Evolutionary conservation across 1,140 invertebrate species (phyloP).

Genomic region (Metopolophium dirhodum): DNA sequence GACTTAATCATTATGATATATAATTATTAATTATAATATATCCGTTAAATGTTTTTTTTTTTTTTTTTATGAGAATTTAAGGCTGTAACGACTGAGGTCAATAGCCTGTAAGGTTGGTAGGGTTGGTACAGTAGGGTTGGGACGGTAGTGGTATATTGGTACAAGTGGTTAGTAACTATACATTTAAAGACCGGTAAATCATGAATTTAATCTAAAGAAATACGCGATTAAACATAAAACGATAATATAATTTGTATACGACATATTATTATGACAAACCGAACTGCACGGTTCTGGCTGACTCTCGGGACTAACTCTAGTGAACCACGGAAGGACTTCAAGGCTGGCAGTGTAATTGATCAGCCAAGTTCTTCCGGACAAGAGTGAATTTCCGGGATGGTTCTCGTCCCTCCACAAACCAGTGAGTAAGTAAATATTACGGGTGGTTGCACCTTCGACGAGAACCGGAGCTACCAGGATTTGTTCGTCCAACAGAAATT

Average conservation of each 20-base stretch:
- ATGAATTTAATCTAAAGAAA: neutral
- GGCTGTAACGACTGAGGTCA: no score
- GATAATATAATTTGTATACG: neutral
- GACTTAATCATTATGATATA: no score
- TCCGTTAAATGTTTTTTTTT: no score
- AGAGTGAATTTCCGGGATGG: conserved; percentile 63
- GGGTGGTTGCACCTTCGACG: conserved; percentile 68
- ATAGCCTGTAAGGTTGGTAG: no score
- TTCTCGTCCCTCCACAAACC: conserved; percentile 73
- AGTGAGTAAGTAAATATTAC: conserved; percentile 79
- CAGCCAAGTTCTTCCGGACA: conserved; percentile 72
- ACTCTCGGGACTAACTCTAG: neutral
- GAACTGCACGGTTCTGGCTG: neutral
- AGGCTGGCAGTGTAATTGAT: conserved; percentile 73
- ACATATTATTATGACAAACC: no score
- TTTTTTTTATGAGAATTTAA: no score
- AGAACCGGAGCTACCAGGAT: conserved; percentile 85
- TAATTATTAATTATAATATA: no score
- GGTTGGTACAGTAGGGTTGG: no score
- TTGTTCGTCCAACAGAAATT: conserved; percentile 82
- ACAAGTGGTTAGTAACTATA: no score
- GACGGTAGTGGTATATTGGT: no score
- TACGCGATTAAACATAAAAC: neutral
- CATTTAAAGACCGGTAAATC: no score
- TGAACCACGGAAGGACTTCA: conserved; percentile 72